These are phyloP conservation scores for Zophobas atratus DNA, from an alignment of 1,140 invertebrate species.

Conservation along the genomic window DNA sequence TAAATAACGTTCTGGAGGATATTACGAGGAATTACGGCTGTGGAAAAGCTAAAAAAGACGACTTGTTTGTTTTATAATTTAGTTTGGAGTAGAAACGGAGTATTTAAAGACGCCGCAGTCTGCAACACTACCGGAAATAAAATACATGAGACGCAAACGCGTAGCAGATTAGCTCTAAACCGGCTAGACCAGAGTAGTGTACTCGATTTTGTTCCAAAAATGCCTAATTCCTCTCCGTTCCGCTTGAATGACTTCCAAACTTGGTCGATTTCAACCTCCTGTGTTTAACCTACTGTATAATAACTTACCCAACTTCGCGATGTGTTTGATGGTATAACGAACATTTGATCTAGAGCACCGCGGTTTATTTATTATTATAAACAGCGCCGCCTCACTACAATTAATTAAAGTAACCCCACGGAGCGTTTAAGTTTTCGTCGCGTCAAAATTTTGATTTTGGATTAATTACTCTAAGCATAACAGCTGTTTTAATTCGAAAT, in stretches of 20 bases:
- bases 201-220: no score
- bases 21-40: background rate
- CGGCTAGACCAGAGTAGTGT: no score
- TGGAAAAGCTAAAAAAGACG: background rate
- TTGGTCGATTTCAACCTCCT: background rate
- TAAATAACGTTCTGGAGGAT: slow-evolving; percentile 5
- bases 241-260: background rate
- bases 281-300: slow-evolving; percentile 28
- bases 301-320: slow-evolving; percentile 29
- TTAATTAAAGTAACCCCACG: slow-evolving; percentile 43
- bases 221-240: no score
- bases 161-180: no score
- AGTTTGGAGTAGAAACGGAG: background rate
- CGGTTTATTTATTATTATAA: slow-evolving; percentile 16
- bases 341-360: slow-evolving; percentile 22
- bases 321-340: slow-evolving; percentile 26
- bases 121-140: no score
- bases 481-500: slow-evolving; percentile 35
- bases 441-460: slow-evolving; percentile 28
- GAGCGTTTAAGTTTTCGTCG: slow-evolving; percentile 5
- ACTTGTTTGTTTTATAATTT: background rate
- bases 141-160: no score
- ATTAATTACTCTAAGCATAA: slow-evolving; percentile 36
- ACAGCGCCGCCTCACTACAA: slow-evolving; percentile 33
- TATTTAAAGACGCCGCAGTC: no score